A percentile compares a stretch with the other conserved stretches of the same genome.
Conservation (phyloP, 2,113 vertebrate genomes). For the Albula goreensis region DNA sequence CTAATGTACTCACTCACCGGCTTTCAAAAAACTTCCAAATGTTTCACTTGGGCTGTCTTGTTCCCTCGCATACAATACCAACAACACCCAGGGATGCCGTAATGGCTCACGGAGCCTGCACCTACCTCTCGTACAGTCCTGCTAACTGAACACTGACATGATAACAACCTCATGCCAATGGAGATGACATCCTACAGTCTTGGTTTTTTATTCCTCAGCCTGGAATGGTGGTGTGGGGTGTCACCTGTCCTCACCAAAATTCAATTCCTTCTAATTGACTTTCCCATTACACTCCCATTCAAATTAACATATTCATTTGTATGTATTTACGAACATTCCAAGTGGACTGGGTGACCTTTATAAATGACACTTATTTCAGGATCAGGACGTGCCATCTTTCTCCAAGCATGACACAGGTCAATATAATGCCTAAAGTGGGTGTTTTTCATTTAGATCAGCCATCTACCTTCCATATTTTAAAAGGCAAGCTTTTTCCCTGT, state of each 20-base stretch:
- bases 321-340: conserved; percentile 26
- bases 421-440: conserved; percentile 62
- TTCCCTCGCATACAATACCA: conserved; percentile 15
- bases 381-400: conserved; percentile 41
- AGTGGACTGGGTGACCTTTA: conserved; percentile 62
- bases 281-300: not conserved
- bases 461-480: conserved; percentile 60
- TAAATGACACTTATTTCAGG: conserved; percentile 60
- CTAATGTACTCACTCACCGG: conserved; percentile 39
- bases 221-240: not conserved
- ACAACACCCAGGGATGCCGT: not conserved
- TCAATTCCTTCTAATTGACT: not conserved
- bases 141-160: not conserved
- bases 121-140: not conserved
- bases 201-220: not conserved
- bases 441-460: conserved; percentile 63
- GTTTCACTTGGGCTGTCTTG: conserved; percentile 24
- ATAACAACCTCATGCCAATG: not conserved
- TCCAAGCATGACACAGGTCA: conserved; percentile 53
- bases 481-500: conserved; percentile 53
- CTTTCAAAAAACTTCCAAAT: conserved; percentile 36
- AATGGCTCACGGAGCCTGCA: not conserved
- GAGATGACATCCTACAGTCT: not conserved
- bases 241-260: not conserved
- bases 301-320: conserved; percentile 10